Evolutionary conservation across 2,113 vertebrate species (phyloP), one percentile per base, ranked within the genome.

Genomic region (Malurus elegans): DNA sequence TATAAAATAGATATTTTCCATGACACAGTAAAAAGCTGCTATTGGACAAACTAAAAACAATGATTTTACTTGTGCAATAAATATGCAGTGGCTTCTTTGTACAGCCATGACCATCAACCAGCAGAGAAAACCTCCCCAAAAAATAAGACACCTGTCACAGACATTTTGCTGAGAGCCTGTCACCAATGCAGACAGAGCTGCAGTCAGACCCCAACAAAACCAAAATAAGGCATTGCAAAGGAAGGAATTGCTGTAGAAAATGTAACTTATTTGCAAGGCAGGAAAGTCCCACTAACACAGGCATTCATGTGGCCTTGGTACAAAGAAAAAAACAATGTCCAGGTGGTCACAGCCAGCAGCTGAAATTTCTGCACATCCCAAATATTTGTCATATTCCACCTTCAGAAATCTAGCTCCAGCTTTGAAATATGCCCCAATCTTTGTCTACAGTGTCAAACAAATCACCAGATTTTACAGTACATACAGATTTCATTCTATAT

Each of bases 271-370:
- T 70, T 21, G 25, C 34, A 50, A 57, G 64, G n/a, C 54, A 38
- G 12, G 18, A 6, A 62, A 85, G 4, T 61, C 31, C 51, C 47
- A 28, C 12, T 13, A 60, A 70, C 28, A 71, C 8, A 21, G 70
- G 17, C 24, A 18, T 28, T 40, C 26, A 17, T 0, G 0, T 9
- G 56, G 42, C n/a, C 64, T 48, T 28, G 31, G 24, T 9, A 81
- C 28, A 14, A 9, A 28, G 17, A 51, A 42, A 57, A 58, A 87
- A 44, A 65, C 10, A 81, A 32, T 5, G 19, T 16, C 51, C 66
- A 12, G 9, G 0, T 40, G 50, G 18, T 61, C n/a, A 71, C 14
- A 72, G 21, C 14, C 23, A 38, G 26, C 3, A 60, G 31, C 8
- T 75, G 50, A 60, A 91, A 91, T 73, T 73, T n/a, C 40, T 79